These are phyloP conservation scores for Eucidaris tribuloides DNA, from an alignment of 35 echinoderm and acorn worm species.

Conservation along the genomic window DNA sequence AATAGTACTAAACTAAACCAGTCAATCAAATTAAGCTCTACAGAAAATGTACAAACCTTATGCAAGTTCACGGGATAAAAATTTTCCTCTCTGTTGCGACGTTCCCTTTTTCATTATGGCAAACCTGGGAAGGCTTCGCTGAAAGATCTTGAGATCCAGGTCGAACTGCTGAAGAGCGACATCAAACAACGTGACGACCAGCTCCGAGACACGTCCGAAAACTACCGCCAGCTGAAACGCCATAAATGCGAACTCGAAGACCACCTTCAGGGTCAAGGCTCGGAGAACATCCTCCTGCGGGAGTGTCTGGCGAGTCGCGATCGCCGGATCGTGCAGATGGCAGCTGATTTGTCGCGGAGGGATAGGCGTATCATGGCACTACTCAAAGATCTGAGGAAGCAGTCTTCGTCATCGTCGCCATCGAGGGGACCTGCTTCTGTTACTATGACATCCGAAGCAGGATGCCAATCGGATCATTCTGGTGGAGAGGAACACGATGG, in stretches of 20 bases:
- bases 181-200: neutral
- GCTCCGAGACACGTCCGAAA: neutral
- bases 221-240: neutral
- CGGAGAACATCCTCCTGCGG: neutral
- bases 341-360: neutral
- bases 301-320: neutral
- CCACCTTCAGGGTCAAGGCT: neutral
- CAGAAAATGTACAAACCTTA: too few species aligned
- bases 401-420: slow-evolving; percentile 5
- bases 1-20: too few species aligned
- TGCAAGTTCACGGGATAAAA: too few species aligned
- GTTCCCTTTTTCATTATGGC: too few species aligned
- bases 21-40: too few species aligned
- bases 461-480: neutral
- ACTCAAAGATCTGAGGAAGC: neutral
- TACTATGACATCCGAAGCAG: neutral
- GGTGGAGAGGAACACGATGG: neutral
- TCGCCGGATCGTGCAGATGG: neutral
- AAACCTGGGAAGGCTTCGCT: neutral
- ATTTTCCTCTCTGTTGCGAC: too few species aligned
- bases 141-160: neutral
- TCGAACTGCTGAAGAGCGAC: neutral
- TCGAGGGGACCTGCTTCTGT: too few species aligned
- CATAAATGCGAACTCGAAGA: neutral
- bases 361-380: slow-evolving; percentile 21